Percentiles rank a stretch among this genome's conserved stretches.
Conservation (phyloP, 1,140 invertebrate genomes). For the Centruroides vittatus region DNA sequence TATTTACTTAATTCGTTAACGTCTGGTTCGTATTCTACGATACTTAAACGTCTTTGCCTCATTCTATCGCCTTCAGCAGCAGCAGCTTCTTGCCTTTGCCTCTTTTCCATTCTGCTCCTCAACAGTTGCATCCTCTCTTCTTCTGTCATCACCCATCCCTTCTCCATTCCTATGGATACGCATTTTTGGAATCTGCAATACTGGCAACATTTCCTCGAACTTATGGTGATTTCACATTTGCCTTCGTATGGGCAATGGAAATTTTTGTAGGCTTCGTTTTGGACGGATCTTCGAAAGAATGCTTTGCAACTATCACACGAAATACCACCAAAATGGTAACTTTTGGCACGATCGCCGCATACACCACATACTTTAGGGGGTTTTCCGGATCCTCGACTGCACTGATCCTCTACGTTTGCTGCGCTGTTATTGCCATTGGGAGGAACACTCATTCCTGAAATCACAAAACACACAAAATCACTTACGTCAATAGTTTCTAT, state of each 20-base stretch:
- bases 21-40: slow-evolving; percentile 13
- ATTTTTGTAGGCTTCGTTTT: slow-evolving; percentile 25
- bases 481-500: too few relatives aligned
- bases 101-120: slow-evolving; percentile 23
- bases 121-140: slow-evolving; percentile 28
- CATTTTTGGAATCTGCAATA: slow-evolving; percentile 32
- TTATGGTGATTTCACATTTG: slow-evolving; percentile 26
- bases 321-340: slow-evolving; percentile 30
- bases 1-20: slow-evolving; percentile 12
- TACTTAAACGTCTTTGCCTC: not conserved
- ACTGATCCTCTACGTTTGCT: not conserved
- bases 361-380: slow-evolving; percentile 32
- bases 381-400: not conserved
- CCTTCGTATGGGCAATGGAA: slow-evolving; percentile 28
- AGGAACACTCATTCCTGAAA: slow-evolving; percentile 17
- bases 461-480: not conserved
- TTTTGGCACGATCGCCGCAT: slow-evolving; percentile 29
- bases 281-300: slow-evolving; percentile 30
- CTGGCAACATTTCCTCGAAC: slow-evolving; percentile 26
- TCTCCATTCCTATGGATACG: slow-evolving; percentile 33
- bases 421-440: slow-evolving; percentile 16
- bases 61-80: not conserved
- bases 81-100: slow-evolving; percentile 2
- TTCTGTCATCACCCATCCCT: slow-evolving; percentile 34
- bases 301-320: slow-evolving; percentile 32